Evolutionary conservation across 1,140 invertebrate genomes (phyloP), one percentile per base, ranked within the genome.

Genomic region (Drosophila sp.): DNA sequence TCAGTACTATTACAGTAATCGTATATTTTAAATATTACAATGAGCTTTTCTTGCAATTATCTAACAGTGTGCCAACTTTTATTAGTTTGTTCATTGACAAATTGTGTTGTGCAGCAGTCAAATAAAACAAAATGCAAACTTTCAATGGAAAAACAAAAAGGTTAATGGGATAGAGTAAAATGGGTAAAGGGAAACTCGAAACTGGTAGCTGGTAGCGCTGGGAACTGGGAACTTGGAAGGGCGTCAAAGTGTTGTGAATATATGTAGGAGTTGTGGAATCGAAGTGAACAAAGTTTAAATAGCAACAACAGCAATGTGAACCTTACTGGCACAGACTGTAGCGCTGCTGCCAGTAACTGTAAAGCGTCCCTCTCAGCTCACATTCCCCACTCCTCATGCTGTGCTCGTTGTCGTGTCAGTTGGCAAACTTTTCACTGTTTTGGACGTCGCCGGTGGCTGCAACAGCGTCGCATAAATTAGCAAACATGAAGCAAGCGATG

Each of bases 401-500:
- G 9, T 21, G 34, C 57, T 41, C 9, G 41, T 40, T 50, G 43
- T 46, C 51, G 57, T 70, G 65, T 76, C 59, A 73, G 73, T 66
- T 72, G 51, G 51, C 43, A 76, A 87, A 86, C 71, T 86, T 86
- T 83, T 76, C 53, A 63, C 61, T 64, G 50, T 65, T 66, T 63
- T 54, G 36, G 56, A 57, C 65, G 61, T 64, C 14, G 66, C 63
- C 71, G 76, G 83, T 48, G 83, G 78, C 83, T 72, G 78, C 82
- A 70, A 56, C 51, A 70, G 61, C 48, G 65, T 57, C 83, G 82
- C 83, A 87, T 87, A 87, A 87, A 87, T 87, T 89, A 89, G 78
- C 82, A 69, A 87, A 87, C 83, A 89, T 78, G 82, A 70, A 77
- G 69, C 66, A 66, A 72, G 40, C 50, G 51, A 40, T 65, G 78